Base-by-base conservation (phyloP, 2,113 vertebrate genomes). In the Thamnophis sirtalis region DNA sequence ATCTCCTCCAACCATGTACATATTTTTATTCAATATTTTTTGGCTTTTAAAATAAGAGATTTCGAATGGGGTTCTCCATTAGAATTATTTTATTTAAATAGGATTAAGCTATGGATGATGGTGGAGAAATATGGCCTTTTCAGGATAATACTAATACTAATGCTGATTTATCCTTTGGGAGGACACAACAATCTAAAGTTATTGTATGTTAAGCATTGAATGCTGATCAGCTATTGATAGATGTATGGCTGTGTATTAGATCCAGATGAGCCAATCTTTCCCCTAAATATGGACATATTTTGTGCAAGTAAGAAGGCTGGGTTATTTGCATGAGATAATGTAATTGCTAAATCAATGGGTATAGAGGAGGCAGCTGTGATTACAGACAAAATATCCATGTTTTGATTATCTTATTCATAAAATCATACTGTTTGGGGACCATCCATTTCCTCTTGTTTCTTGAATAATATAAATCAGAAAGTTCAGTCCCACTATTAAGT, bases 371-470 rank as follows among this genome's bases (percentile, higher is more conserved):
- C 94, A 95, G 94, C 95, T 96, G 93, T 88, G 90, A 54, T 63
- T 96, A 56, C 0, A 0, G 93, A 92, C 91, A 87, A 94, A 95
- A 56, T 89, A 89, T 68, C 95, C 89, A 9, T 94, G 93, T 95
- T 97, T 94, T 96, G 89, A 96, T 97, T 96, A 95, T 95, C 95
- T 96, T 95, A 95, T 96, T 97, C 96, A 96, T 95, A 92, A 95
- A 97, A 94, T 96, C 92, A 0, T 93, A 91, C 93, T 95, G 95
- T 6, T 93, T 95, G 92, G 88, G 87, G 90, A 90, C 93, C 94
- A 2, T 94, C 95, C 92, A 93, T 97, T 96, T 97, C 95, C 95
- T 95, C 93, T 91, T 95, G 87, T 93, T 95, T 96, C 73, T 84
- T 95, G 92, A 88, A 88, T 94, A 56, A 93, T 95, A 91, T 88